Percentiles rank a stretch among this genome's conserved stretches.
These are phyloP conservation scores for Struthidea cinerea DNA, from an alignment of 2,113 vertebrate species.

Conservation along the genomic window DNA sequence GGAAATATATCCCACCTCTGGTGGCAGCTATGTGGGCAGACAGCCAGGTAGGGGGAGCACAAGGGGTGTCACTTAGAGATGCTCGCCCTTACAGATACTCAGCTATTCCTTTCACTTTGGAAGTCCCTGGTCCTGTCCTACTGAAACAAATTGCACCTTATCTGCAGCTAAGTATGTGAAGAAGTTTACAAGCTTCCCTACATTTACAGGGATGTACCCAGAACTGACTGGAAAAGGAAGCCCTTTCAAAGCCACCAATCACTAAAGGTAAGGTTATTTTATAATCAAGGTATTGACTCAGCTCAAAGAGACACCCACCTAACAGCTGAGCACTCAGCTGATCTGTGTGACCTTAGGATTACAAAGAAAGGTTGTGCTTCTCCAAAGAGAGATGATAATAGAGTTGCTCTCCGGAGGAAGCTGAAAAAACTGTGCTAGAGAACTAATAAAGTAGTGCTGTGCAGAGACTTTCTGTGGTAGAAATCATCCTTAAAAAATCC, in stretches of 20 bases:
- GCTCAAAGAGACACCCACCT: background rate
- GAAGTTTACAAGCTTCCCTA: background rate
- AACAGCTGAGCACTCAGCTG: background rate
- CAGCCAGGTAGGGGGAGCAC: background rate
- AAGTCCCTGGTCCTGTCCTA: background rate
- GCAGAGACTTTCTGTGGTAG: conserved; percentile 5
- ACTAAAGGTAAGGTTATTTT: background rate
- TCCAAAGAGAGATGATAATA: conserved; percentile 34
- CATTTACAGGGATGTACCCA: background rate
- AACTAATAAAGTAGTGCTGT: conserved; percentile 33
- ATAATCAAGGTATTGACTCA: background rate
- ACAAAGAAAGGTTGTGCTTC: background rate
- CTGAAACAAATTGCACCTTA: background rate
- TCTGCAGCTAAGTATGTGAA: background rate
- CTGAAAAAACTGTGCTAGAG: conserved; percentile 1
- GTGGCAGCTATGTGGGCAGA: background rate
- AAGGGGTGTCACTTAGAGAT: background rate
- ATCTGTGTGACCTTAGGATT: conserved; percentile 14
- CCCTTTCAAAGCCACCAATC: background rate
- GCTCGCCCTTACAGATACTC: background rate
- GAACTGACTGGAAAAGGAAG: background rate
- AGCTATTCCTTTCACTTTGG: background rate
- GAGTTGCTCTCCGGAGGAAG: conserved; percentile 13
- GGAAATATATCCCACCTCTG: background rate
- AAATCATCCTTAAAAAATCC: background rate